A percentile compares a stretch with the other conserved stretches of the same genome.
Conservation (phyloP, 2,797 vertebrate species). For the Eulemur rubriventer region DNA sequence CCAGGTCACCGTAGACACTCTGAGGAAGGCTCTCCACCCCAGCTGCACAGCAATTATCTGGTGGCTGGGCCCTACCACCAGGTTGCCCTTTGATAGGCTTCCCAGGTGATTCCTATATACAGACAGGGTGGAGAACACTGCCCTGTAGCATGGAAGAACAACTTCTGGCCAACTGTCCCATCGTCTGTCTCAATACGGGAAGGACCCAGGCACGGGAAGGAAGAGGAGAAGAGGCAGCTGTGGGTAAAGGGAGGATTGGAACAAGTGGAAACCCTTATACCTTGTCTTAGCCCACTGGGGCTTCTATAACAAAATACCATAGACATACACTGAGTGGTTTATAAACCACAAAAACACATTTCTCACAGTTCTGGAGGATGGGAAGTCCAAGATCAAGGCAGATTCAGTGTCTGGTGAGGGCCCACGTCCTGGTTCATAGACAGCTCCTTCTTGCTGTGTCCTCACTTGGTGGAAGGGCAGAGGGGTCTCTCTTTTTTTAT, state of each 20-base stretch:
- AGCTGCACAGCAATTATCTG: not conserved
- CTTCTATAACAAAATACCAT: not conserved
- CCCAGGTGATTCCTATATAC: not conserved
- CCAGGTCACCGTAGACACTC: not conserved
- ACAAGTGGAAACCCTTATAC: not conserved
- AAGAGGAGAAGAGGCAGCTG: not conserved
- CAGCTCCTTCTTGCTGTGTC: not conserved
- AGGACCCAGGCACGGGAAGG: not conserved
- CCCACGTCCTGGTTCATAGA: not conserved
- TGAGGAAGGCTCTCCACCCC: not conserved
- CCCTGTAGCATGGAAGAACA: not conserved
- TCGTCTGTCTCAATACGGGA: not conserved
- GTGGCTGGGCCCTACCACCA: not conserved
- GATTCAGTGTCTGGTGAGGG: not conserved
- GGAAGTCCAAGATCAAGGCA: not conserved
- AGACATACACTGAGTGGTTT: not conserved
- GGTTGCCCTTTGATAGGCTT: not conserved
- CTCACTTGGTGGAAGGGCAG: not conserved
- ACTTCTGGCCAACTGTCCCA: not conserved
- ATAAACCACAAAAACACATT: not conserved
- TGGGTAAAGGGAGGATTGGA: fast-evolving
- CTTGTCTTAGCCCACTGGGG: not conserved
- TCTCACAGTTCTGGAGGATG: not conserved
- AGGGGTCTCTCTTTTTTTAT: not conserved
- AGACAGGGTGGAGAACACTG: not conserved